phyloP scores from a whole-genome alignment of 2,797 vertebrate species.

The Trichosurus vulpecula region DNA sequence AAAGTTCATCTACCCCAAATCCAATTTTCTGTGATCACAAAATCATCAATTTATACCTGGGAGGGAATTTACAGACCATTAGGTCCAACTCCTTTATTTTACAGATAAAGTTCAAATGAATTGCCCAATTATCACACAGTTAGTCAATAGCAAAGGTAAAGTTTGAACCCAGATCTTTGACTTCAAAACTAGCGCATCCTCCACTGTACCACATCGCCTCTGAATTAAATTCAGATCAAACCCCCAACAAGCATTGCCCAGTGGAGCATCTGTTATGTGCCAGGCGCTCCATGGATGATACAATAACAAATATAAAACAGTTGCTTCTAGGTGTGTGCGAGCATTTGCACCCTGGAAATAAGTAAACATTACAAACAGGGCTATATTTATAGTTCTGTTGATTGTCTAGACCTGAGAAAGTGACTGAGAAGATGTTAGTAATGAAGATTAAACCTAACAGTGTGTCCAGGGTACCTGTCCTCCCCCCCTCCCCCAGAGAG shows the following conservation, averaged over 20 bases:
- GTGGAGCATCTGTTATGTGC: background rate
- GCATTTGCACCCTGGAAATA: background rate
- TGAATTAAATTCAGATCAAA: background rate
- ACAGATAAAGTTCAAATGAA: background rate
- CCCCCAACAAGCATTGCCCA: background rate
- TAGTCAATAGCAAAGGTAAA: background rate
- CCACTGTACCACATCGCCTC: background rate
- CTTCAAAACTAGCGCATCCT: background rate
- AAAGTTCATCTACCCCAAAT: background rate
- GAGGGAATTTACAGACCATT: background rate
- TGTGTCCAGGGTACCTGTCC: background rate
- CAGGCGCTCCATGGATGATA: background rate
- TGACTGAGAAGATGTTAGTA: background rate
- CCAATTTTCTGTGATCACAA: background rate
- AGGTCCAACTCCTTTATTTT: background rate
- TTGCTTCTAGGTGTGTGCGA: background rate
- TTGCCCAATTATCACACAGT: background rate
- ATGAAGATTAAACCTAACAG: background rate
- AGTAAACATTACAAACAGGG: background rate
- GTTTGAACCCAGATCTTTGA: background rate
- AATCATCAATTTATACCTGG: background rate
- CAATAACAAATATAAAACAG: background rate
- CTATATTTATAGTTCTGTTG: background rate
- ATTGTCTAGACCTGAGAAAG: background rate
- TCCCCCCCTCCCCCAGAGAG: background rate